Percentiles rank a stretch among this genome's conserved stretches.
Evolutionary conservation across 2,888 invertebrate species (phyloP).

Genomic region (Laothoe populi): DNA sequence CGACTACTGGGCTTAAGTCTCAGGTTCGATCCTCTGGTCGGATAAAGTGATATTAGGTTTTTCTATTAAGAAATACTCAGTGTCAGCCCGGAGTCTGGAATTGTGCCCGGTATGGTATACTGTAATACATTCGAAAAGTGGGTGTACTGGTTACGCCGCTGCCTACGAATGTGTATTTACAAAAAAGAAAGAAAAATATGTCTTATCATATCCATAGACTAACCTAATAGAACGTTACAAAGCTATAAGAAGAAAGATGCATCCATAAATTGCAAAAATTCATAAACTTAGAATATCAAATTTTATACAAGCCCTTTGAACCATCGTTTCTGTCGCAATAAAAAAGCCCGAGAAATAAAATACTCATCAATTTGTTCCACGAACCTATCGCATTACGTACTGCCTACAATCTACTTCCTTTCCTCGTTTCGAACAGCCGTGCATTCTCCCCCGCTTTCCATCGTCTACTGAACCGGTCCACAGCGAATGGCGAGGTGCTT

Average conservation of each 20-base stretch:
- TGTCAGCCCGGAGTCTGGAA: too few species aligned
- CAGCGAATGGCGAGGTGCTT: slow-evolving; percentile 58
- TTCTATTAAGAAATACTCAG: too few species aligned
- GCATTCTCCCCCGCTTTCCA: slow-evolving; percentile 35
- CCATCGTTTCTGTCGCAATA: slow-evolving; percentile 14
- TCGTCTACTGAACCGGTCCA: slow-evolving; percentile 45
- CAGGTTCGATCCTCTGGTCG: too few species aligned
- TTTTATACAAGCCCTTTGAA: slow-evolving; percentile 5
- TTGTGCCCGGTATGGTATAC: too few species aligned
- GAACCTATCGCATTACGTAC: neutral
- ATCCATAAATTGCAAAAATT: slow-evolving; percentile 1
- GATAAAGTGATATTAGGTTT: too few species aligned
- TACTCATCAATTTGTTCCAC: slow-evolving; percentile 34
- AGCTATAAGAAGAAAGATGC: neutral
- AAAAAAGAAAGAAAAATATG: too few species aligned
- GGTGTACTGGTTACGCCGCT: too few species aligned
- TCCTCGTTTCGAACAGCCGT: slow-evolving; percentile 32
- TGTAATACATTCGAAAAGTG: too few species aligned
- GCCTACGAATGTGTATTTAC: too few species aligned
- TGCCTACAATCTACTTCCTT: neutral
- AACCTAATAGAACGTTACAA: neutral
- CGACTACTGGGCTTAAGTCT: too few species aligned
- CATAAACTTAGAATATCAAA: slow-evolving; percentile 15
- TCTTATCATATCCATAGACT: too few species aligned
- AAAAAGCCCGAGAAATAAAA: slow-evolving; percentile 35